phyloP scores from a whole-genome alignment of 1,140 invertebrate species.

The Meloidogyne hapla region DNA sequence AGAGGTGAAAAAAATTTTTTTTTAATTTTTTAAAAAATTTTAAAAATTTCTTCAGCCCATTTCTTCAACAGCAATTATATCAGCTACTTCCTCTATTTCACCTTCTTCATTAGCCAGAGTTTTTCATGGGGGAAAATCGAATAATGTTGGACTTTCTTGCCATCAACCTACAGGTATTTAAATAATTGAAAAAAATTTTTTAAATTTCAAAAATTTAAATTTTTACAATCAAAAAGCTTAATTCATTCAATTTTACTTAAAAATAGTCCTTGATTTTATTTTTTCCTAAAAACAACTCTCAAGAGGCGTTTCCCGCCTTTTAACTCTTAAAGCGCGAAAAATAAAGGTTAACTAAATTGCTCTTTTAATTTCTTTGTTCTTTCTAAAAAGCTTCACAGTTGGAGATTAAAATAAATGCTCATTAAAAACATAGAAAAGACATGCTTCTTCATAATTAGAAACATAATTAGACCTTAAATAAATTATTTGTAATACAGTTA shows the following conservation, averaged over 20 bases:
- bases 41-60: not conserved
- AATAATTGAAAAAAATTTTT: not conserved
- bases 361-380: not conserved
- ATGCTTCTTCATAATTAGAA: not conserved
- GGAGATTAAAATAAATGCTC: not conserved
- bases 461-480: not conserved
- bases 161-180: not conserved
- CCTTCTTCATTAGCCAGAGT: not conserved
- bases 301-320: not conserved
- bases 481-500: not conserved
- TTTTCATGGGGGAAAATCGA: slow-evolving; percentile 2
- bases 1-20: not conserved
- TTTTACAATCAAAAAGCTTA: no score
- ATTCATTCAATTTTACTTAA: no score
- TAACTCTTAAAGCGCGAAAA: not conserved
- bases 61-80: not conserved
- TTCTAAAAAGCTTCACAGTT: slow-evolving; percentile 3
- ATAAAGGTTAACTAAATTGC: not conserved
- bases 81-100: not conserved
- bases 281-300: not conserved
- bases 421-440: not conserved
- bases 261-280: not conserved
- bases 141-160: not conserved
- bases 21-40: not conserved
- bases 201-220: no score